Percentiles rank a stretch among this genome's conserved stretches.
These are phyloP conservation scores for Catalaphyllia jardinei DNA, from an alignment of 64 coral and sea anemone species.

Conservation along the genomic window DNA sequence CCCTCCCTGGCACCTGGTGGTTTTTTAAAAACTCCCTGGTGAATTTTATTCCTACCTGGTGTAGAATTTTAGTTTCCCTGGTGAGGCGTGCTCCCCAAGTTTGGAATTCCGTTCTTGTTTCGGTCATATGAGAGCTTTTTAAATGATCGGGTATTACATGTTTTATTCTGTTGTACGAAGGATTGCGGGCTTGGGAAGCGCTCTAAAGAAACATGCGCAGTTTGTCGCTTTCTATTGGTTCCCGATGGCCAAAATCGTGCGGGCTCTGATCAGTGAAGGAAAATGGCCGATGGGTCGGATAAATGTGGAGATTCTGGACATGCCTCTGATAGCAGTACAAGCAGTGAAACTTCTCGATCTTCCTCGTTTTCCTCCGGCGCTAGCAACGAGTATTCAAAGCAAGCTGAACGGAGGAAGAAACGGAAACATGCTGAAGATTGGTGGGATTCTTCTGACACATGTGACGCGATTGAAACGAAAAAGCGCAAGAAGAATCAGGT, in stretches of 20 bases:
- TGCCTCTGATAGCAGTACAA: too few species aligned
- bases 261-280: background rate
- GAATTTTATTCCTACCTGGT: slow-evolving; percentile 20
- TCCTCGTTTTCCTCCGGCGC: slow-evolving; percentile 12
- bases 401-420: slow-evolving; percentile 11
- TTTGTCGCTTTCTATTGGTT: background rate
- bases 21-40: background rate
- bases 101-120: background rate
- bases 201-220: too few species aligned
- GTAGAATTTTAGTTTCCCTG: background rate
- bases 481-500: too few species aligned
- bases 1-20: slow-evolving; percentile 5
- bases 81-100: background rate
- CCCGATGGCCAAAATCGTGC: slow-evolving; percentile 2
- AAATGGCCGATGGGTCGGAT: background rate
- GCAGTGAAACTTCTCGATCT: slow-evolving; percentile 15
- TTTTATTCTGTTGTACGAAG: background rate
- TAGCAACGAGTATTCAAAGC: slow-evolving; percentile 20
- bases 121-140: background rate
- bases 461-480: too few species aligned
- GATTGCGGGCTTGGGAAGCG: background rate
- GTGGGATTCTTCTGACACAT: too few species aligned
- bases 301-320: too few species aligned
- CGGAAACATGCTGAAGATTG: slow-evolving; percentile 12
- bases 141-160: background rate